phyloP scores from a whole-genome alignment of 2,888 invertebrate genomes.

The Netelia melanura region DNA sequence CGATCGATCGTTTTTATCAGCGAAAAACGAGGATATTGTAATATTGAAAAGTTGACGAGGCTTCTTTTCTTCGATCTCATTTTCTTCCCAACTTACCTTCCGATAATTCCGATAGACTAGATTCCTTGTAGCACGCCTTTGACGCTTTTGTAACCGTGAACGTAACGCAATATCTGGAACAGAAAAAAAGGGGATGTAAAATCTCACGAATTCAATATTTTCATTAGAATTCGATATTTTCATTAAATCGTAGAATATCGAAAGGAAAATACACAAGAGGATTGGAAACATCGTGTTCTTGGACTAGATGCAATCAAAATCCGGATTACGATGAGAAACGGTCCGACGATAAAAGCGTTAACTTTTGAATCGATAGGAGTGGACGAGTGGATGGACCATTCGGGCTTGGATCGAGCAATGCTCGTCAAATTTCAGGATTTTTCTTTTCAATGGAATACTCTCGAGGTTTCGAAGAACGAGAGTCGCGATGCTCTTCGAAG shows the following conservation, averaged over 20 bases:
- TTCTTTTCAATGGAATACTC: constrained; percentile 46
- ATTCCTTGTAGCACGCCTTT: constrained; percentile 92
- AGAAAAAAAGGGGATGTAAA: constrained; percentile 11
- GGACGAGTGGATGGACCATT: constrained; percentile 3
- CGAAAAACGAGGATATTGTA: too few relatives aligned
- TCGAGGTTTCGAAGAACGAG: constrained; percentile 26
- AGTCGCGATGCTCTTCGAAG: constrained; percentile 12
- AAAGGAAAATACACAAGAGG: too few relatives aligned
- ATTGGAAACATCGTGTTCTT: not conserved
- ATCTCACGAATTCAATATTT: constrained; percentile 10
- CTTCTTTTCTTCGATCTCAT: constrained; percentile 11
- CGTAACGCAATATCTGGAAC: constrained; percentile 94
- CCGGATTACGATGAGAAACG: constrained; percentile 14
- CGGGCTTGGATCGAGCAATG: constrained; percentile 44
- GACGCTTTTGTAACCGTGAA: constrained; percentile 94
- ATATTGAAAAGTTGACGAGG: not conserved
- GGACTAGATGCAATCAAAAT: not conserved
- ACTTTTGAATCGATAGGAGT: constrained; percentile 65
- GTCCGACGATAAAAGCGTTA: constrained; percentile 58
- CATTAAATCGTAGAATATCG: not conserved
- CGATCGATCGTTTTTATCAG: too few relatives aligned
- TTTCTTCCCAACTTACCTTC: constrained; percentile 87
- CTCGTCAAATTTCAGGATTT: constrained; percentile 45
- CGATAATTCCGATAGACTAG: constrained; percentile 89
- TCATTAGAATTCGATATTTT: not conserved